These are phyloP conservation scores for Dermolepida albohirtum DNA, from an alignment of 2,888 invertebrate species.

Conservation along the genomic window DNA sequence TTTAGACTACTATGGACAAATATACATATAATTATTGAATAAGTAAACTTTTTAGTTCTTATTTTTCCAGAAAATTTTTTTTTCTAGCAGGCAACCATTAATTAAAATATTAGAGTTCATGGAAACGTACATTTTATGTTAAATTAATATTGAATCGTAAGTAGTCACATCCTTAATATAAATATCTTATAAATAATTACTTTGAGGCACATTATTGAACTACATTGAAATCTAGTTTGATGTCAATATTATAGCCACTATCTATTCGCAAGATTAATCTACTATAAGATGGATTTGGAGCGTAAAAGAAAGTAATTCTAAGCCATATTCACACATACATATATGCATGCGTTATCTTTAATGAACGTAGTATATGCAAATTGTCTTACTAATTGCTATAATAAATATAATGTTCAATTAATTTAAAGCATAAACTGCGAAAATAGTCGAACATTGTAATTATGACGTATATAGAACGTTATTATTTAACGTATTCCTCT, in stretches of 20 bases:
- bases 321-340: neutral
- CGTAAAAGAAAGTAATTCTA: slow-evolving; percentile 10
- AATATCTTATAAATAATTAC: too few species aligned
- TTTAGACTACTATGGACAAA: too few species aligned
- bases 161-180: too few species aligned
- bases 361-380: slow-evolving; percentile 8
- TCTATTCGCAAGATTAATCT: neutral
- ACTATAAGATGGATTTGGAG: slow-evolving; percentile 1
- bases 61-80: too few species aligned
- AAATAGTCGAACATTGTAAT: slow-evolving; percentile 6
- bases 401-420: slow-evolving; percentile 12
- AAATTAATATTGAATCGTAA: too few species aligned
- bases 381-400: neutral
- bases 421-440: slow-evolving; percentile 3
- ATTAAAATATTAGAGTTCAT: too few species aligned
- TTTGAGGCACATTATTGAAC: neutral
- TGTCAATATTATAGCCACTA: neutral
- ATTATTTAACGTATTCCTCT: slow-evolving; percentile 8
- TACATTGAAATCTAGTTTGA: neutral
- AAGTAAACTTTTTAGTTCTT: too few species aligned
- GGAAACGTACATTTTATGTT: too few species aligned
- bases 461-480: slow-evolving; percentile 2
- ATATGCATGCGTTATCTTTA: neutral
- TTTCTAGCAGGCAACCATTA: too few species aligned
- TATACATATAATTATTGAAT: too few species aligned